phyloP scores from a whole-genome alignment of 2,113 vertebrate genomes.

The Brachionichthys hirsutus region DNA sequence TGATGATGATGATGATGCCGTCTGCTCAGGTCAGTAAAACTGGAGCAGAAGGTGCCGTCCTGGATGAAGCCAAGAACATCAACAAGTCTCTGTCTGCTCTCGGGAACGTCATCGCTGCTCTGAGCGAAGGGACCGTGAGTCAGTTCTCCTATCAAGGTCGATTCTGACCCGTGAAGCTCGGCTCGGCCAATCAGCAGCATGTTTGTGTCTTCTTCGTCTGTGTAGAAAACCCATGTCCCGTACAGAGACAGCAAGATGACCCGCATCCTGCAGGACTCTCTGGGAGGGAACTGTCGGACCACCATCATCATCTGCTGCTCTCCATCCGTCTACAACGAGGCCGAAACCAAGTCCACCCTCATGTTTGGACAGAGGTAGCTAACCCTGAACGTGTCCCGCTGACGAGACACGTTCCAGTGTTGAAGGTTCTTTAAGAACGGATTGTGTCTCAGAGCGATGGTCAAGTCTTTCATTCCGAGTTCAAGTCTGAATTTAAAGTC shows the following conservation, averaged over 20 bases:
- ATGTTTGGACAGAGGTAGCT: constrained; percentile 95
- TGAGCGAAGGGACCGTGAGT: constrained; percentile 89
- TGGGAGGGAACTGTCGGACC: constrained; percentile 96
- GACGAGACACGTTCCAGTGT: background rate
- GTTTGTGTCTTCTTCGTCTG: background rate
- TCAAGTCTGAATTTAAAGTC: no score
- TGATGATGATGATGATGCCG: background rate
- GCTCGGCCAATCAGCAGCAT: no score
- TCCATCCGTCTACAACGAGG: constrained; percentile 93
- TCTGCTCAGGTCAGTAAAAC: constrained; percentile 93
- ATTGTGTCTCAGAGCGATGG: no score
- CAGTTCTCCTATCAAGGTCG: no score
- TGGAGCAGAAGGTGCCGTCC: constrained; percentile 92
- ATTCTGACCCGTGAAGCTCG: no score
- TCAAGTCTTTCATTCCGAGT: no score
- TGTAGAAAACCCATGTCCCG: constrained; percentile 92
- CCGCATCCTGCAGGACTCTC: constrained; percentile 94
- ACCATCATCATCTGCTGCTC: constrained; percentile 98
- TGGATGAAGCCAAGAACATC: constrained; percentile 99
- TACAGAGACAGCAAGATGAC: constrained; percentile 99
- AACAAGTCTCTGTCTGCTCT: constrained; percentile 97
- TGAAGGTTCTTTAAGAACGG: no score
- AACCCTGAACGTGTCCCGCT: background rate
- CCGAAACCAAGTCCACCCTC: constrained; percentile 93
- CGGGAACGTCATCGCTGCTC: constrained; percentile 94